phyloP scores from a whole-genome alignment of 2,797 vertebrate species.

The Anomalospiza imberbis region DNA sequence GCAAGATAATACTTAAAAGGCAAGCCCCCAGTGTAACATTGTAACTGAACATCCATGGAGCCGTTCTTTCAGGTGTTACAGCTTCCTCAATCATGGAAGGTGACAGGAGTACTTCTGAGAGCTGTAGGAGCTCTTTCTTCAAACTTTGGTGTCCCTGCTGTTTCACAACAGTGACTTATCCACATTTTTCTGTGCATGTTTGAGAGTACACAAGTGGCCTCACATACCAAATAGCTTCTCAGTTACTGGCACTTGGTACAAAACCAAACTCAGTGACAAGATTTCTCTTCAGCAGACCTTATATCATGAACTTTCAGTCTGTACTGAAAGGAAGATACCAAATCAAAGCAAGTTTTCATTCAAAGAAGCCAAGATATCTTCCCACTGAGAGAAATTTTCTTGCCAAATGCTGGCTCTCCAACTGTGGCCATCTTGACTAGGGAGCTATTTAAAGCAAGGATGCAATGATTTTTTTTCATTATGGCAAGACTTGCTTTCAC shows the following conservation, averaged over 20 bases:
- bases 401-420: conserved; percentile 58
- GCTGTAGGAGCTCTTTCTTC: not conserved
- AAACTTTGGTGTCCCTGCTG: not conserved
- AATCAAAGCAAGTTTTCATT: conserved; percentile 47
- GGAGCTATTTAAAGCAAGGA: conserved; percentile 48
- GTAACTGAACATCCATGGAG: not conserved
- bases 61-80: not conserved
- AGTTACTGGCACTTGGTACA: conserved; percentile 1
- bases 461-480: conserved; percentile 17
- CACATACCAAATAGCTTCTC: not conserved
- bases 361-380: conserved; percentile 40
- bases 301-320: conserved; percentile 28
- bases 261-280: conserved; percentile 6
- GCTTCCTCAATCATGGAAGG: not conserved
- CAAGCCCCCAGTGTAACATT: not conserved
- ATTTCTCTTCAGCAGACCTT: conserved; percentile 34
- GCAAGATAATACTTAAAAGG: not conserved
- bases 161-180: not conserved
- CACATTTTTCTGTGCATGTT: not conserved
- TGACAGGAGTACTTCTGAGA: not conserved
- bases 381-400: conserved; percentile 46
- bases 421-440: conserved; percentile 55
- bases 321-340: conserved; percentile 37
- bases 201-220: not conserved
- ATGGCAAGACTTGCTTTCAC: conserved; percentile 25